Percentiles rank a stretch among this genome's conserved stretches.
phyloP scores from a whole-genome alignment of 1,140 invertebrate species.

The Caenorhabditis elegans region WBcel235 BX284606.5:10116501-10117000 shows the following conservation, averaged over 20 bases:
- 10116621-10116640: conserved; percentile 5
- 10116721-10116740: not conserved
- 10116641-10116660: not conserved
- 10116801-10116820: conserved; percentile 31
- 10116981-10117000: not conserved
- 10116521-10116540: conserved; percentile 1
- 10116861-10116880: not conserved
- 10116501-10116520: conserved; percentile 31
- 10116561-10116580: not conserved
- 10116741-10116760: not conserved
- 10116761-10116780: conserved; percentile 41
- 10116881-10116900: not conserved
- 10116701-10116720: not conserved
- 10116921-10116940: not conserved
- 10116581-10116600: not conserved
- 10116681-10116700: conserved; percentile 33
- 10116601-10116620: not conserved
- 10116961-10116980: not conserved
- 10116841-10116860: not conserved
- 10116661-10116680: conserved; percentile 26
- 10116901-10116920: not conserved
- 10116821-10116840: conserved; percentile 17
- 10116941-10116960: not conserved
- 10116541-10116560: not conserved
- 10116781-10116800: not conserved